Percentiles rank a stretch among this genome's conserved stretches.
Conservation (phyloP, 2,797 vertebrate species). For the Masticophis lateralis region DNA sequence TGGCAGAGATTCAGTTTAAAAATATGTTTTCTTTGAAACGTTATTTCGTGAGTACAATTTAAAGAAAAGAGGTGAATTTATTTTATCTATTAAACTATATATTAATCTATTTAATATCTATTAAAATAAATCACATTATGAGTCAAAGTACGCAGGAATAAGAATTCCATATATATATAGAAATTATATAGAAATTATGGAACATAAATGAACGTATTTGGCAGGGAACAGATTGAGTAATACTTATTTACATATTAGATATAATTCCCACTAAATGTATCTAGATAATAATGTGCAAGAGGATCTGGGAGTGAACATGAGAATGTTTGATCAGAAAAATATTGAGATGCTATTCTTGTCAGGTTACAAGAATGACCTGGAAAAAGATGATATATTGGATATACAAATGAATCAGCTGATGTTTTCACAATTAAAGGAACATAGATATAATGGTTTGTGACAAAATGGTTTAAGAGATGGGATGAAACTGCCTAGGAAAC, state of each 20-base stretch:
- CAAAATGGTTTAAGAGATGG: background rate
- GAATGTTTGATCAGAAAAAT: background rate
- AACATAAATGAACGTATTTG: background rate
- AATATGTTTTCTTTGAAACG: background rate
- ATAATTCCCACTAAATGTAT: background rate
- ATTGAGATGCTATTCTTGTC: background rate
- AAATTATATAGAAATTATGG: background rate
- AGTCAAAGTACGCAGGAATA: background rate
- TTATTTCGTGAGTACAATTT: background rate
- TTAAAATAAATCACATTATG: background rate
- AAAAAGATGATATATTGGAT: background rate
- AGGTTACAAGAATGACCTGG: background rate
- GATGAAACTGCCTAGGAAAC: background rate
- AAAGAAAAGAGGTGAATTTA: background rate
- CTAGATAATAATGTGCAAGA: background rate
- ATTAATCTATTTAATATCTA: background rate
- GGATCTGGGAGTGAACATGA: background rate
- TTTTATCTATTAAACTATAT: background rate
- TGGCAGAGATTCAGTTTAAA: background rate
- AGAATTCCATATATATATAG: background rate
- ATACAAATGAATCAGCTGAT: background rate
- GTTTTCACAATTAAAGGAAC: background rate
- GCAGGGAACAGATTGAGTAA: background rate
- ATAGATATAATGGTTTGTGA: background rate
- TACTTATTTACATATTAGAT: background rate